A percentile compares a stretch with the other conserved stretches of the same genome.
phyloP scores from a whole-genome alignment of 2,113 vertebrate genomes.

The Callocephalon fimbriatum region DNA sequence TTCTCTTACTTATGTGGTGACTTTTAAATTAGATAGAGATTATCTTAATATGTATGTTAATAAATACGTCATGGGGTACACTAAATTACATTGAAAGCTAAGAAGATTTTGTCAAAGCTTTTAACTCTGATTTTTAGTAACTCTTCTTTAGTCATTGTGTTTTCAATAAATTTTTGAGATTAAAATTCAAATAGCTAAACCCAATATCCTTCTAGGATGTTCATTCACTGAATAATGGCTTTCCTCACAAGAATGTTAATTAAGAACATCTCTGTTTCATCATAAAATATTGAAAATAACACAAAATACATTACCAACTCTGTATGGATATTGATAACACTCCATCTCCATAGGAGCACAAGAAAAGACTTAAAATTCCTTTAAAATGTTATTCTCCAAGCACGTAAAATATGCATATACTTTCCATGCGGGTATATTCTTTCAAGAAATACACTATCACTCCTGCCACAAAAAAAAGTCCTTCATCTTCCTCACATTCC shows the following conservation, averaged over 20 bases:
- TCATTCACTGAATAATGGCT: not conserved
- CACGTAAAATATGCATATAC: accelerated
- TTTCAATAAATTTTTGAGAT: not conserved
- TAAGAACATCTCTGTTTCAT: not conserved
- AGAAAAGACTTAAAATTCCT: not conserved
- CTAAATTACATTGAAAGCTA: not conserved
- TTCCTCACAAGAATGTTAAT: not conserved
- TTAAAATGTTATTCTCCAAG: not conserved
- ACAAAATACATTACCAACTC: not conserved
- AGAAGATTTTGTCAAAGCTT: not conserved
- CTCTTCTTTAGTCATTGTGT: not conserved
- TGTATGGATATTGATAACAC: not conserved
- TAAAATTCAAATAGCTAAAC: not conserved
- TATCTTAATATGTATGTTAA: not conserved
- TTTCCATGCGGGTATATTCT: not conserved
- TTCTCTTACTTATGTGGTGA: not conserved
- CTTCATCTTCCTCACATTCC: not conserved
- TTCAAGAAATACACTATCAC: not conserved
- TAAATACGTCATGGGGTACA: not conserved
- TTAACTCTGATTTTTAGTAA: not conserved
- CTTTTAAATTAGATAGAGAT: not conserved
- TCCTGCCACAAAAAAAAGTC: not conserved
- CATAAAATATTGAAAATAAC: not conserved
- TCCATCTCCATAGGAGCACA: not conserved
- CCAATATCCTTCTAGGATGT: not conserved